Evolutionary conservation across 2,888 invertebrate genomes (phyloP), one percentile per base, ranked within the genome.

Genomic region (Venusia cambrica): DNA sequence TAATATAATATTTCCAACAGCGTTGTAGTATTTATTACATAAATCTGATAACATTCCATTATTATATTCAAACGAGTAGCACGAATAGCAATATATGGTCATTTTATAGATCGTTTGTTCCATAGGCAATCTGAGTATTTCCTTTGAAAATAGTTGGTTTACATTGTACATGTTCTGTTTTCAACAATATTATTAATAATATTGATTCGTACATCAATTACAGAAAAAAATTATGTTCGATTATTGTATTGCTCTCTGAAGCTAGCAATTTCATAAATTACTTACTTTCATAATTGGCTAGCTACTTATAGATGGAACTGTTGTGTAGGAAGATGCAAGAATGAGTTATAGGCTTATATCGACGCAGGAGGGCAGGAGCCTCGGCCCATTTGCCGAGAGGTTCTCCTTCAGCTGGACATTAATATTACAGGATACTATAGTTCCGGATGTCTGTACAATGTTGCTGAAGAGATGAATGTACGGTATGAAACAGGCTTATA

Each of bases 271-370:
- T 8, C 8, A 7, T 5, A 3, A 12, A 18, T 19, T 12, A 2
- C 15, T n/a, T 4, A 11, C 2, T 25, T 31, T 31, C 2, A 4
- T 7, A 31, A n/a, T 24, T 13, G 6, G 4, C 4, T 4, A 12
- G 35, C 27, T 6, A 51, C 41, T 35, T 20, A 58, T 66, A 60
- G 64, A 73, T 73, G 65, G 67, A 58, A 73, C 66, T 68, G 72
- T 73, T 71, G 69, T 73, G 66, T 69, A 61, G 65, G 66, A 69
- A 70, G 73, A 73, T 48, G 55, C 66, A 63, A 73, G 71, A 71
- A 67, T 73, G 75, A 76, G 61, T 73, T 74, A 76, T 73, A 58
- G 61, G 56, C 29, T 11, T 27, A 55, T 61, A 71, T 72, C 65
- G 70, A 56, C 42, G 64, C 57, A 56, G 67, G 57, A 62, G 64